Conservation (phyloP, 2,113 vertebrate species). For the Dromiciops gliroides region DNA sequence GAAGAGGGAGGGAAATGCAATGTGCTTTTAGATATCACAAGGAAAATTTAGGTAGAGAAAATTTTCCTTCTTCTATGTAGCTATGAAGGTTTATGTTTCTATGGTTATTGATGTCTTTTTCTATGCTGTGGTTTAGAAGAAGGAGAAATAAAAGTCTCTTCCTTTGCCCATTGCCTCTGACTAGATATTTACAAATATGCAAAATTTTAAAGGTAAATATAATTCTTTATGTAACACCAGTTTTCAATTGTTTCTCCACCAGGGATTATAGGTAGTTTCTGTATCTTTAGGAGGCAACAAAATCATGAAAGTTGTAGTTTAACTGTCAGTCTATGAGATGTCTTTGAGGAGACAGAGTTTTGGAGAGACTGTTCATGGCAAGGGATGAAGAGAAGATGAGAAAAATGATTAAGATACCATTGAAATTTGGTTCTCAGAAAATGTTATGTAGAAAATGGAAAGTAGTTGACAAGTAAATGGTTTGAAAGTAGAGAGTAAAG, state of each 20-base stretch:
- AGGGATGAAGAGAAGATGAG: background rate
- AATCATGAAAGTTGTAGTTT: background rate
- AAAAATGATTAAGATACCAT: background rate
- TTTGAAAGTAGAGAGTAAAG: background rate
- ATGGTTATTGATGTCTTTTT: background rate
- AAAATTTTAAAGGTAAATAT: constrained; percentile 37
- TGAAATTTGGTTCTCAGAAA: background rate
- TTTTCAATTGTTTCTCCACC: background rate
- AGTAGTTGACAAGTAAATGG: background rate
- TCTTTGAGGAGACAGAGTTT: background rate
- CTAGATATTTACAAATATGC: background rate
- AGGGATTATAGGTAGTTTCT: background rate
- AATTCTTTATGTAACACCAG: constrained; percentile 23
- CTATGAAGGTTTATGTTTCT: background rate
- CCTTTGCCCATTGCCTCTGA: background rate
- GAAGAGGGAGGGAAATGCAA: background rate
- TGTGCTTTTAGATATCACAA: background rate
- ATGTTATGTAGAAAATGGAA: background rate
- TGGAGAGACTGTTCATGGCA: background rate
- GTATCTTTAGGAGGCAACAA: background rate
- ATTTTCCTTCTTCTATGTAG: background rate
- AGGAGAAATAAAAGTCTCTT: constrained; percentile 15
- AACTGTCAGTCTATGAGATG: background rate
- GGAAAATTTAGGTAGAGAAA: background rate
- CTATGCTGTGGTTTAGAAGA: background rate